These are phyloP conservation scores for Clarias fuscus DNA, from an alignment of 2,797 vertebrate species.

Conservation along the genomic window DNA sequence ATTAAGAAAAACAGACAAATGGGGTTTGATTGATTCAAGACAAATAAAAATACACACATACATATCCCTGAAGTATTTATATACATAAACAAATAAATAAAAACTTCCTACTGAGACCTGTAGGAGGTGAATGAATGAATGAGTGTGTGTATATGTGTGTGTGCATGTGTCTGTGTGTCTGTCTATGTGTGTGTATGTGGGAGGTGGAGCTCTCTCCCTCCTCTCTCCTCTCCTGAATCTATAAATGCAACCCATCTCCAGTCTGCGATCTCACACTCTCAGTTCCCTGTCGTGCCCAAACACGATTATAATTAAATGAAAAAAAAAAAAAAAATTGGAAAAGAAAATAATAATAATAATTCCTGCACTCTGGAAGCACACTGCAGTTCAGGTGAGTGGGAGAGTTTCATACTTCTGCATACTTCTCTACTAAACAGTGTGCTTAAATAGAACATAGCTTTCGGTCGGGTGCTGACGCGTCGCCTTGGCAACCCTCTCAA, in stretches of 20 bases:
- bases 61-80: not conserved
- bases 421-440: not conserved
- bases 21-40: not conserved
- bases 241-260: conserved; percentile 19
- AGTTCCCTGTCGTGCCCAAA: not conserved
- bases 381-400: not conserved
- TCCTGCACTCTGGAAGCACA: not conserved
- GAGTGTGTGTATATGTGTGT: not conserved
- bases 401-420: not conserved
- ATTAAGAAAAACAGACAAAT: conserved; percentile 24
- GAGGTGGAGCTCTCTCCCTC: conserved; percentile 24
- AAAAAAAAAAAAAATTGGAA: no score
- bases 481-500: not conserved
- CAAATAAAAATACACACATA: not conserved
- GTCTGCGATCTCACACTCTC: not conserved
- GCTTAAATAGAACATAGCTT: not conserved
- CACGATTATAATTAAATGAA: not conserved
- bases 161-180: not conserved
- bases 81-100: not conserved
- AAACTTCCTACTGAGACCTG: not conserved
- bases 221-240: not conserved
- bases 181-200: not conserved
- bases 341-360: not conserved
- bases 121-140: not conserved
- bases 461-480: not conserved